Evolutionary conservation across 1,140 invertebrate genomes (phyloP), one percentile per base, ranked within the genome.

Genomic region (Lordiphosa stackelbergi): DNA sequence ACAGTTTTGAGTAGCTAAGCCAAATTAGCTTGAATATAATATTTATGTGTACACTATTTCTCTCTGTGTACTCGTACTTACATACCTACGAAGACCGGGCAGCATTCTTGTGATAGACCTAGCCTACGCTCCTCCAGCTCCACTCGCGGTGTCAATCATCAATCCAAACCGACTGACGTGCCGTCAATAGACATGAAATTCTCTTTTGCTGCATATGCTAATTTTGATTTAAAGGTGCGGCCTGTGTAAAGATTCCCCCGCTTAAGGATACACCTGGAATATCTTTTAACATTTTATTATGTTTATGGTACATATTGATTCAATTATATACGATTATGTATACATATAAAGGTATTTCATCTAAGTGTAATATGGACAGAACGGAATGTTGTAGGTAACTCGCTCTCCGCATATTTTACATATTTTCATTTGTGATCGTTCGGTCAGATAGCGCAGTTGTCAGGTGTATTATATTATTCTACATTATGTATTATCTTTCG

Each of bases 301-400:
- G 69, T 74, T 81, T 81, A 81, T 78, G 73, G 57, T 81, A 79
- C 62, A 71, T 74, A 68, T 62, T 59, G 51, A 52, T 40, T 38
- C 13, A 36, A 54, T 55, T 51, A 46, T 57, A 73, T 69, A 73
- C 43, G 53, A 28, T 45, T 69, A 57, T 53, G 53, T 38, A 43
- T 51, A 52, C 52, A 52, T 62, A 46, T 19, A 53, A 38, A 31
- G 28, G 28, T 41, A 57, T 57, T 22, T 47, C 40, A 12, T 38
- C 45, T 48, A 37, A 40, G 55, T 11, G 52, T 69, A 64, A 63
- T 56, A 59, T 59, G 64, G 55, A 69, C 54, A 59, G 58, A 63
- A 42, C 51, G 40, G 16, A 28, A 45, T 40, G 12, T 46, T 42
- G 4, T 31, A 41, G 38, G 8, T 16, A 24, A 54, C 12, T 22